Conservation (phyloP, 2,888 invertebrate species). For the Tetheella fluctuosa region DNA sequence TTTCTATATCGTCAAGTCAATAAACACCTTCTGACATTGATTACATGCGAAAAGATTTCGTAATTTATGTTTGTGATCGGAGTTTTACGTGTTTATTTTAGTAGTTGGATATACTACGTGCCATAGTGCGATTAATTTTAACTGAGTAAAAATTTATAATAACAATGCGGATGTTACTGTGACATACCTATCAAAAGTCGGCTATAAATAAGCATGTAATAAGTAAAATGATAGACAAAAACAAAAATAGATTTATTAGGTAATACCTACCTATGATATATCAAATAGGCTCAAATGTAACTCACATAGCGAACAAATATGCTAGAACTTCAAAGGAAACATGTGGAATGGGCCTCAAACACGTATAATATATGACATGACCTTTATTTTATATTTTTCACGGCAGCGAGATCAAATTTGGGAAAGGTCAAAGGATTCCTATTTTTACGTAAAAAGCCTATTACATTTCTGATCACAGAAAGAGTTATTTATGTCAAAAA, state of each 20-base stretch:
- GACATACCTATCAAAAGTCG: not conserved
- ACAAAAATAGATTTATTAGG: no score
- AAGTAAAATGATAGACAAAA: not conserved
- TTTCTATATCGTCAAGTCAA: slow-evolving; percentile 45
- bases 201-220: not conserved
- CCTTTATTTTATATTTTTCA: slow-evolving; percentile 9
- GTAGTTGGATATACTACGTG: not conserved
- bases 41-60: slow-evolving; percentile 17
- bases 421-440: not conserved
- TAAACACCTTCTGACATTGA: slow-evolving; percentile 41
- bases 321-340: slow-evolving; percentile 11
- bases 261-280: no score
- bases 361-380: slow-evolving; percentile 10
- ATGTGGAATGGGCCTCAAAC: slow-evolving; percentile 11
- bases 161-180: not conserved
- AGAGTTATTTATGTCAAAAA: not conserved
- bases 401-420: slow-evolving; percentile 5
- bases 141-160: not conserved
- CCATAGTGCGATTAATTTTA: not conserved
- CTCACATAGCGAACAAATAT: slow-evolving; percentile 13
- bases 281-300: not conserved
- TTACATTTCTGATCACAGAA: not conserved
- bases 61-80: not conserved
- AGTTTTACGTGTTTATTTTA: not conserved
- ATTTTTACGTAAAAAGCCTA: not conserved